A percentile compares a stretch with the other conserved stretches of the same genome.
Evolutionary conservation across 1,140 invertebrate genomes (phyloP).

Genomic region (Eciton burchellii): DNA sequence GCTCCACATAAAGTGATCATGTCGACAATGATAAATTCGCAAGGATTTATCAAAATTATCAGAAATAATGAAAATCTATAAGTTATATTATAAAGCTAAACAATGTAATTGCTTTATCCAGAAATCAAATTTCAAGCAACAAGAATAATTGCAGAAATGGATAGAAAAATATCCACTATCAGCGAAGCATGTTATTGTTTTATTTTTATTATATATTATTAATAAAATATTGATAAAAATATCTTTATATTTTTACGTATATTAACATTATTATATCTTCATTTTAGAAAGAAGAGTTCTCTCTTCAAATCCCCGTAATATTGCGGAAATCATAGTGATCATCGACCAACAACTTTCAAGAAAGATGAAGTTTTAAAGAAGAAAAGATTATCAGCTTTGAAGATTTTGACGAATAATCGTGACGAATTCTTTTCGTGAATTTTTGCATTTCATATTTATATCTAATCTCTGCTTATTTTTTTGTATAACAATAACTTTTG

Average conservation of each 20-base stretch:
- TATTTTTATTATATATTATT: not conserved
- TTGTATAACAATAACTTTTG: not conserved
- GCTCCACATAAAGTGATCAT: not conserved
- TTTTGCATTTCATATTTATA: not conserved
- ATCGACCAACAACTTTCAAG: not conserved
- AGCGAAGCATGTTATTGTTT: not conserved
- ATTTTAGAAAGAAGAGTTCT: not conserved
- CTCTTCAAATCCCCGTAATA: not conserved
- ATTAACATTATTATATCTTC: no score
- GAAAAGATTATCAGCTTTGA: not conserved
- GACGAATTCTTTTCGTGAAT: not conserved
- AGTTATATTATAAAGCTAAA: no score
- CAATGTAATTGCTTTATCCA: no score
- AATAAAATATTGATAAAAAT: no score
- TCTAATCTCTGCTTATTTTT: not conserved
- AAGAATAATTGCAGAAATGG: not conserved
- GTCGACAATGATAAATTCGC: not conserved
- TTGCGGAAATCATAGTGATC: not conserved
- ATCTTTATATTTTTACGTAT: not conserved
- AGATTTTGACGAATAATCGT: not conserved
- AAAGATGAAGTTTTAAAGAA: not conserved
- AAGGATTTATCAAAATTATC: not conserved
- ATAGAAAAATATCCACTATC: not conserved
- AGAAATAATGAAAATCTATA: no score
- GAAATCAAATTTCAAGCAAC: not conserved